A percentile compares a stretch with the other conserved stretches of the same genome.
phyloP scores from a whole-genome alignment of 2,888 invertebrate species.

The Epirrhoe tristata region DNA sequence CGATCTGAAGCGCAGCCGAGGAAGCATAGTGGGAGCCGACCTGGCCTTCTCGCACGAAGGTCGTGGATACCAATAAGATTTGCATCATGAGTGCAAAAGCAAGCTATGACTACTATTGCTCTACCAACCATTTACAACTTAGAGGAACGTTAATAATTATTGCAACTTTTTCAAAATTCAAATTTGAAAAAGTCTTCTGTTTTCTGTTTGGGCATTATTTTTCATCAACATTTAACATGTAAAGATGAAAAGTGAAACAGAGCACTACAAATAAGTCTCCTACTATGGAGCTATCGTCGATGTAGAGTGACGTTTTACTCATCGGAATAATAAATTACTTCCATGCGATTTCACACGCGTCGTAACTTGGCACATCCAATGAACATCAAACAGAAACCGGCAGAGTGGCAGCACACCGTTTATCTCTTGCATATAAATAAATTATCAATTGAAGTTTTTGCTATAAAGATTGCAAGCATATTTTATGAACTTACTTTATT shows the following conservation, averaged over 20 bases:
- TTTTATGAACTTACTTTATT: background rate
- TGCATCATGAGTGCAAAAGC: background rate
- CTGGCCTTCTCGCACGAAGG: slow-evolving; percentile 20
- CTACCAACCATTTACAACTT: no score
- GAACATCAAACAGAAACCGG: slow-evolving; percentile 22
- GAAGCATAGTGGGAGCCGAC: slow-evolving; percentile 13
- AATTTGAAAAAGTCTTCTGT: background rate
- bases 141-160: no score
- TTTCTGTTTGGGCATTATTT: background rate
- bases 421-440: slow-evolving; percentile 11
- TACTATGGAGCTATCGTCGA: slow-evolving; percentile 51
- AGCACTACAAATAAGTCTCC: slow-evolving; percentile 1
- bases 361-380: slow-evolving; percentile 37
- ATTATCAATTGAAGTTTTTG: slow-evolving; percentile 9
- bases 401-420: slow-evolving; percentile 1
- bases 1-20: slow-evolving; percentile 15
- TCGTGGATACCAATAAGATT: slow-evolving; percentile 2
- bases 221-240: background rate
- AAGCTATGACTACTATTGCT: background rate
- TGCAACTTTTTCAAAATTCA: background rate
- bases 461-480: slow-evolving; percentile 6
- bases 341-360: slow-evolving; percentile 70
- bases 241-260: background rate
- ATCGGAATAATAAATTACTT: slow-evolving; percentile 66
- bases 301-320: slow-evolving; percentile 58